phyloP scores from a whole-genome alignment of 2,888 invertebrate genomes.

The Entomobrya multifasciata region DNA sequence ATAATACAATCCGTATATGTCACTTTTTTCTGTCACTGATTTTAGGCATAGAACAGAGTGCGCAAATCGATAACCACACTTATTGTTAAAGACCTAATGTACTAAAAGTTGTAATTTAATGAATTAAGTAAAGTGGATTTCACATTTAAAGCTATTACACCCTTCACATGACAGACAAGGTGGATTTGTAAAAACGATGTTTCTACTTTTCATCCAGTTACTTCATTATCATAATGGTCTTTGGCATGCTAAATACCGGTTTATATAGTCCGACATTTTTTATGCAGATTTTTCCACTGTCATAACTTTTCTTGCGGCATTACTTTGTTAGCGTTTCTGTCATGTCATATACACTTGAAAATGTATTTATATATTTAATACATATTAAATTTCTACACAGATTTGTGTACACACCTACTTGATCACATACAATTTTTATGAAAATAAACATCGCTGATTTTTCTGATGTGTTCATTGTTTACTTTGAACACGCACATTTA shows the following conservation, averaged over 20 bases:
- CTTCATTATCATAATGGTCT: conserved; percentile 68
- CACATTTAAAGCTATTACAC: conserved; percentile 42
- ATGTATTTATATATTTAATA: conserved; percentile 15
- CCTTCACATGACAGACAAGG: conserved; percentile 22
- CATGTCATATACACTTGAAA: conserved; percentile 30
- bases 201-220: conserved; percentile 68
- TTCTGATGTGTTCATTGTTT: no score
- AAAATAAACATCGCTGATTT: no score
- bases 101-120: no score
- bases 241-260: conserved; percentile 70
- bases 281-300: conserved; percentile 64
- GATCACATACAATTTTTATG: neutral
- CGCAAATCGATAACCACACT: conserved; percentile 31
- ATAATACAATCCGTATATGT: no score
- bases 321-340: conserved; percentile 55
- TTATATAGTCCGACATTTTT: conserved; percentile 66
- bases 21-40: conserved; percentile 27
- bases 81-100: no score
- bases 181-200: conserved; percentile 44
- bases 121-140: conserved; percentile 33
- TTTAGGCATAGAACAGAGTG: neutral
- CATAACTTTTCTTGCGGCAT: conserved; percentile 60
- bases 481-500: no score
- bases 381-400: no score
- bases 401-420: neutral